Evolutionary conservation across 2,888 invertebrate genomes (phyloP), one percentile per base, ranked within the genome.

Genomic region (Drosophila bunnanda): DNA sequence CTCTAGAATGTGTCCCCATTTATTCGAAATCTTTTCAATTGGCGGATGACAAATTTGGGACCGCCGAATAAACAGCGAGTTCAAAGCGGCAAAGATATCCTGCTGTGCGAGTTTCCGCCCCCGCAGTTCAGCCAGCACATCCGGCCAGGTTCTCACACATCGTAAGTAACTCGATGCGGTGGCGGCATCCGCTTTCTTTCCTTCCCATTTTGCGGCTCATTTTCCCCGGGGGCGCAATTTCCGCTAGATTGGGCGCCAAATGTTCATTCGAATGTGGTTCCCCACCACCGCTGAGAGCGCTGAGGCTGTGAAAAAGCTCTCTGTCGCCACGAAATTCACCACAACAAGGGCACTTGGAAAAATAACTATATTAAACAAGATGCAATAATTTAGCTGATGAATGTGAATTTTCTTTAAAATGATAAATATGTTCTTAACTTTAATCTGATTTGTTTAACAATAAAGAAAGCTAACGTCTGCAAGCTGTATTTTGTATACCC

Each of bases 171-270:
- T 17, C 12, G 50, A 67, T 55, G 69, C 46, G 34, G 55, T 68
- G 38, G 28, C 67, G 34, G 64, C 67, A 55, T 67, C 67, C 67
- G 46, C 20, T 68, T 48, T 64, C 17, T 22, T 20, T 48, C 22
- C 25, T 25, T 20, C 61, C 22, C 28, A 56, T 50, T 68, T 48
- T 75, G 59, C 17, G 57, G 39, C 54, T 36, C 68, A 68, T 68
- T 75, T 75, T 61, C 54, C 76, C 61, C 41, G 53, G 36, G 56
- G 57, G 36, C 46, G 32, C 52, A 59, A 39, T 53, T 81, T 71
- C 56, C 79, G 75, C 72, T 61, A 75, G 57, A 79, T 82, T 81
- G 69, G 53, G 57, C 55, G 52, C 53, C 60, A 73, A 77, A 66
- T 75, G 66, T 64, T 46, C 38, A 60, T 72, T 71, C 32, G 17